A percentile compares a stretch with the other conserved stretches of the same genome.
These are phyloP conservation scores for Cyphomyrus discorhynchus DNA, from an alignment of 2,113 vertebrate genomes.

Conservation along the genomic window DNA sequence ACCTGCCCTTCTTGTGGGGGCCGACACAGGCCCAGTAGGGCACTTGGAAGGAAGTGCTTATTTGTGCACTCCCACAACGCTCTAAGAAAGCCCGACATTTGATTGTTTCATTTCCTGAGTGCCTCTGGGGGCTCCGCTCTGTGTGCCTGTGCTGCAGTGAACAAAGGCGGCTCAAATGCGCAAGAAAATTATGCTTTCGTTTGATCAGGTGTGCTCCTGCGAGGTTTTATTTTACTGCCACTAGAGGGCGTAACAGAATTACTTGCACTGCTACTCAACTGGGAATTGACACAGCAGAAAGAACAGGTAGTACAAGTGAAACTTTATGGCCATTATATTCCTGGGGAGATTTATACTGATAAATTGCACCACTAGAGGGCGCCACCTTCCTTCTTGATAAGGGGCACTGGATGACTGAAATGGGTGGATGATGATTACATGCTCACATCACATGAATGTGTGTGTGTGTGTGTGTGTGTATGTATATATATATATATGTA, in stretches of 20 bases:
- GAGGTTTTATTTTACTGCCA: not conserved
- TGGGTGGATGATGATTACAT: not conserved
- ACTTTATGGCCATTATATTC: not conserved
- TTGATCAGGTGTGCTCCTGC: not conserved
- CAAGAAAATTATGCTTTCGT: not conserved
- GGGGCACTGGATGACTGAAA: not conserved
- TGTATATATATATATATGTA: no score
- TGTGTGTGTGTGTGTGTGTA: not conserved
- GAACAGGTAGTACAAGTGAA: not conserved
- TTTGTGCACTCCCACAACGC: constrained; percentile 7
- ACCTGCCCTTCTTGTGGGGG: not conserved
- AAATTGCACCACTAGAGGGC: not conserved
- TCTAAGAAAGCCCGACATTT: not conserved
- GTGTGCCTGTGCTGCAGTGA: not conserved
- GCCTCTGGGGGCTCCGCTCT: not conserved
- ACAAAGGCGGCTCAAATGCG: no score
- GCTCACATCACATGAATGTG: not conserved
- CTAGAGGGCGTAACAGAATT: not conserved
- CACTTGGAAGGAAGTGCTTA: constrained; percentile 11
- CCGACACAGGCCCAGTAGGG: not conserved
- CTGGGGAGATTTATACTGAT: not conserved
- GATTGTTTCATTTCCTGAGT: constrained; percentile 18
- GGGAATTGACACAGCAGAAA: not conserved
- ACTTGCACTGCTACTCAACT: not conserved
- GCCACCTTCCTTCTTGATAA: not conserved